Evolutionary conservation across 2,113 vertebrate genomes (phyloP), one percentile per base, ranked within the genome.

Genomic region (Limanda limanda): DNA sequence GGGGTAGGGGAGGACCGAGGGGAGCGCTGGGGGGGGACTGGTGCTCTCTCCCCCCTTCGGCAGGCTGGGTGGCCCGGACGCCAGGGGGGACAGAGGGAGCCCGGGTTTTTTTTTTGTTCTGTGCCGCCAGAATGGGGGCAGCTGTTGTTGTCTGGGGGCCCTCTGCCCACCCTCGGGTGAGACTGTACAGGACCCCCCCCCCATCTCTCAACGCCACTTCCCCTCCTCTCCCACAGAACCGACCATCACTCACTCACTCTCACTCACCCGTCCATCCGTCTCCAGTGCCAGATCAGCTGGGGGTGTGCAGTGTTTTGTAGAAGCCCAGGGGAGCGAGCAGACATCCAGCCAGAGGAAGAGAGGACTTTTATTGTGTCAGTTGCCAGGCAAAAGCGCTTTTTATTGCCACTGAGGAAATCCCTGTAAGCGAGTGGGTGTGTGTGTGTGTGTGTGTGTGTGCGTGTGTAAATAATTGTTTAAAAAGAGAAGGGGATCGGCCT

Each of bases 401-500:
- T 89, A 88, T 91, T 84, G 83, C 89, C 88, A 83, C 83, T 77
- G 77, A 88, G 76, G 63, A 72, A 71, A 86, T 88, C 86, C 84
- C 83, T 67, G 74, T 69, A 70, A 74, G 78, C 9, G 42, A 48
- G 25, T 27, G 25, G 3, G 55, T 24, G 55, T 24, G 55, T 56
- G 23, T 56, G 55, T 24, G 18, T 15, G 21, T 56, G 21, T 5
- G 54, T 21, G 60, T 14, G 18, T 21, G 69, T 37, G 72, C 68
- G 80, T 45, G 74, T 91, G 87, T 90, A 90, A 90, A 92, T 90
- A 92, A 87, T 88, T 71, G 71, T 77, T 86, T 79, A 79, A 85
- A 86, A 76, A 87, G 75, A 88, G 70, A 62, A 74, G 47, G 76
- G 74, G 84, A 85, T 80, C 40, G 60, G 76, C 81, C 77, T 86